Base-by-base conservation (phyloP, 1,140 invertebrate genomes). In the Zophobas morio region DNA sequence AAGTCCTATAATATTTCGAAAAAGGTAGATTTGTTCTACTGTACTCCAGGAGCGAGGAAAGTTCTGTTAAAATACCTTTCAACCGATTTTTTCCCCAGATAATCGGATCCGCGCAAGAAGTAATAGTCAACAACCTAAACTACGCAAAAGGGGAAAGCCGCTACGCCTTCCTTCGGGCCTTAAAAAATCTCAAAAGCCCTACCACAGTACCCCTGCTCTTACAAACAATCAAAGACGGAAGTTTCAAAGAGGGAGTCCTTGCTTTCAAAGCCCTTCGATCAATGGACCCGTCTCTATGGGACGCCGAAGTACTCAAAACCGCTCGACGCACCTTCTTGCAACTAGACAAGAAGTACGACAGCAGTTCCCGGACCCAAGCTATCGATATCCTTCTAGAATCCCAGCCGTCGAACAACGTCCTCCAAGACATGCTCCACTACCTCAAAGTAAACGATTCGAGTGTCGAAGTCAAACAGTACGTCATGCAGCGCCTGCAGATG, bases 361-460 rank as follows among this genome's bases (percentile, higher is more conserved):
- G 93, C 8, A 94, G 92, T 35, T 88, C 91, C 0, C 87, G 94
- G 79, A 92, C 92, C 0, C 78, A 95, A 49, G 93, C 94, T 0
- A 83, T 93, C 5, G 93, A 96, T 81, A 88, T 96, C 5, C 85
- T 96, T n/a, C 85, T 96, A 0, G 88, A 90, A 70, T 87, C 87
- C 37, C 84, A 87, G 20, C 89, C 91, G 0, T 86, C 85, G 6
- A 86, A 90, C 8, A 87, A 89, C 32, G 84, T 88, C 57, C 72
- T 94, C 3, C 84, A 83, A 42, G 84, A 89, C 2, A 81, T 94
- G 0, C 70, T 94, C 0, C 66, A 88, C 2, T 91, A 90, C 70
- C 83, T 94, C 1, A 84, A 84, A 8, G 86, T 84, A 35, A 84
- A 84, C 2, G 91, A 92, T 82, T 81, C 87, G 1, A 88, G 89